Base-by-base conservation (phyloP, 2,888 invertebrate species). In the Drosophila helvetica region DNA sequence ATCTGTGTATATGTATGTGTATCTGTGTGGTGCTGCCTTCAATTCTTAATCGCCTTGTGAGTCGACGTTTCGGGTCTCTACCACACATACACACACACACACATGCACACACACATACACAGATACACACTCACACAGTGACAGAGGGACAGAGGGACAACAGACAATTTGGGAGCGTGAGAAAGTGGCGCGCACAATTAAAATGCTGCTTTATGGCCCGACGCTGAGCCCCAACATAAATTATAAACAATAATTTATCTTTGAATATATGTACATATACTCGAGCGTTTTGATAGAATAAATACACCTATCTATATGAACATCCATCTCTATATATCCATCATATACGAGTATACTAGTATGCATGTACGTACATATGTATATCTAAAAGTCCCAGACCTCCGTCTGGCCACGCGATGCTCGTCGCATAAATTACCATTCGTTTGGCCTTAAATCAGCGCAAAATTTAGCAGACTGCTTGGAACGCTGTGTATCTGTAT, bases 41-140 rank as follows among this genome's bases (percentile, higher is more conserved):
- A 80, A 77, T 86, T 77, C 78, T 79, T 85, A 86, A 88, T 88
- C 78, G 86, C 79, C 79, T 84, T 88, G 88, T 87, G 87, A 83
- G 83, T 87, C 77, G 85, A 77, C 80, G 79, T 79, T 80, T 80
- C 46, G 43, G 25, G 62, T 55, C 50, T 56, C 55, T 53, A 17
- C 25, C 65, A 42, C 45, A 46, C 43, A 54, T 33, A 50, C 51
- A 33, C 25, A 48, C 17, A 45, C 38, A 38, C 19, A 33, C 18
- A n/a, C 2, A 45, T 38, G 48, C 22, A 74, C 67, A 66, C 33
- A 2, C 9, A 47, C 15, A 3, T n/a, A n/a, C 18, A n/a, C 2
- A 59, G 42, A 45, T 38, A 52, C 22, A 74, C 67, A 66, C 33
- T 4, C 9, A 47, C 15, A 3, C n/a, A 42, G 45, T 38, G 45